Evolutionary conservation across 2,797 vertebrate species (phyloP).

Genomic region (Sebastes vulpes): DNA sequence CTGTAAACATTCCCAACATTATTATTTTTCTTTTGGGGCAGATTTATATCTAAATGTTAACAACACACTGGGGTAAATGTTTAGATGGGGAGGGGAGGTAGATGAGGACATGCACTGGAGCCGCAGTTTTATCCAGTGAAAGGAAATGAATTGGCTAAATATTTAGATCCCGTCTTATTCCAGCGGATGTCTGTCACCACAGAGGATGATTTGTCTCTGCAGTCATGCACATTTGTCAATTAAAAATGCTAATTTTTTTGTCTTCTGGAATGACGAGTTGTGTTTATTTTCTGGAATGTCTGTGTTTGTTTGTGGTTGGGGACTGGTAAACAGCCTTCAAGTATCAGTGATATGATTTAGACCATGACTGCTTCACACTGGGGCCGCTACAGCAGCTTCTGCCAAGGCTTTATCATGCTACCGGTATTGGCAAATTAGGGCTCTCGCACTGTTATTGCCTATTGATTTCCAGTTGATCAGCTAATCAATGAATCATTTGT

Average conservation of each 20-base stretch:
- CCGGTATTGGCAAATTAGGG: not conserved
- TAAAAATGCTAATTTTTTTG: not conserved
- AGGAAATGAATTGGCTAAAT: conserved; percentile 82
- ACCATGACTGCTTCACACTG: conserved; percentile 8
- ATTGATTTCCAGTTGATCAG: not conserved
- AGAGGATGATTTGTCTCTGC: conserved; percentile 53
- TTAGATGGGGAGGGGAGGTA: conserved; percentile 67
- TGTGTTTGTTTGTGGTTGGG: conserved; percentile 74
- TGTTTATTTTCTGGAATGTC: conserved; percentile 77
- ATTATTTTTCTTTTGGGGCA: conserved; percentile 76
- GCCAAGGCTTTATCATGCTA: not conserved
- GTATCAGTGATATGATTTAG: conserved; percentile 58
- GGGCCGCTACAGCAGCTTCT: not conserved
- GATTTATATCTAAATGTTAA: conserved; percentile 84
- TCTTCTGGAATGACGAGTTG: conserved; percentile 39
- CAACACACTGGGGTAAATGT: conserved; percentile 80
- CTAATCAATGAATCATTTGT: not conserved
- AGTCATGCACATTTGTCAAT: conserved; percentile 49
- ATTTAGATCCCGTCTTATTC: conserved; percentile 81
- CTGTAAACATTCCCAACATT: conserved; percentile 81
- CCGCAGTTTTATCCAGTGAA: conserved; percentile 68
- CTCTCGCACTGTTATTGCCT: not conserved
- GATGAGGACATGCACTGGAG: conserved; percentile 59
- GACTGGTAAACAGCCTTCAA: conserved; percentile 53
- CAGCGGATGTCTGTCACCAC: conserved; percentile 71